These are phyloP conservation scores for Scophthalmus maximus DNA, from an alignment of 2,113 vertebrate genomes.

Conservation along the genomic window DNA sequence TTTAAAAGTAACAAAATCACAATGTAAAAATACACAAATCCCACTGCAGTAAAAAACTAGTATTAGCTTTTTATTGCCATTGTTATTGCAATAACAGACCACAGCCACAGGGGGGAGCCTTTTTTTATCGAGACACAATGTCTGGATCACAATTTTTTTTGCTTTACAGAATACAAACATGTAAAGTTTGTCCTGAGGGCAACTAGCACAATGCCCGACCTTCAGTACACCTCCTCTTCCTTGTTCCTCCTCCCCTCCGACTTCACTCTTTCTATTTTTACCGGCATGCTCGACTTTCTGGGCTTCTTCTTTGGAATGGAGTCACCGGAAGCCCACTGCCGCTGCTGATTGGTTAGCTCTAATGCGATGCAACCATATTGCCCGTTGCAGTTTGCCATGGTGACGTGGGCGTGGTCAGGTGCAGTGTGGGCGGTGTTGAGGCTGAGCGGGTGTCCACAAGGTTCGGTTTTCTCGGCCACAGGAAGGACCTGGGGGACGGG, in stretches of 20 bases:
- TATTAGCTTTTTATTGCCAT: not conserved
- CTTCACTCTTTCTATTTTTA: conserved; percentile 90
- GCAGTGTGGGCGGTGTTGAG: not conserved
- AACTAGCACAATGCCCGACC: too few species aligned
- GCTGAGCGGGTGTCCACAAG: not conserved
- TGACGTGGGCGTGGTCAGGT: not conserved
- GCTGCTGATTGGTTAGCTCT: conserved; percentile 74
- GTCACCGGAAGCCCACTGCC: conserved; percentile 70
- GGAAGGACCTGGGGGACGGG: not conserved
- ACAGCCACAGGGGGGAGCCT: not conserved
- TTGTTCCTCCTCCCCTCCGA: not conserved
- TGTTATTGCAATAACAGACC: not conserved
- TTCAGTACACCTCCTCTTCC: conserved; percentile 33
- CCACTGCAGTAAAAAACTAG: not conserved
- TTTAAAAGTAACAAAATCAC: too few species aligned
- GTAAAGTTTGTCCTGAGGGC: not conserved
- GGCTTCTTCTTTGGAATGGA: conserved; percentile 90
- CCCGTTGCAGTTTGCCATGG: not conserved
- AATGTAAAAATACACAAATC: too few species aligned
- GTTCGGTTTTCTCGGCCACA: not conserved
- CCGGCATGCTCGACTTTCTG: conserved; percentile 94
- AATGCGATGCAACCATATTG: conserved; percentile 50
- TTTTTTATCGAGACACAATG: not conserved
- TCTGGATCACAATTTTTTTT: not conserved
- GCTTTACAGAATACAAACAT: not conserved